Evolutionary conservation across 2,113 vertebrate species (phyloP).

Genomic region (Conger conger): DNA sequence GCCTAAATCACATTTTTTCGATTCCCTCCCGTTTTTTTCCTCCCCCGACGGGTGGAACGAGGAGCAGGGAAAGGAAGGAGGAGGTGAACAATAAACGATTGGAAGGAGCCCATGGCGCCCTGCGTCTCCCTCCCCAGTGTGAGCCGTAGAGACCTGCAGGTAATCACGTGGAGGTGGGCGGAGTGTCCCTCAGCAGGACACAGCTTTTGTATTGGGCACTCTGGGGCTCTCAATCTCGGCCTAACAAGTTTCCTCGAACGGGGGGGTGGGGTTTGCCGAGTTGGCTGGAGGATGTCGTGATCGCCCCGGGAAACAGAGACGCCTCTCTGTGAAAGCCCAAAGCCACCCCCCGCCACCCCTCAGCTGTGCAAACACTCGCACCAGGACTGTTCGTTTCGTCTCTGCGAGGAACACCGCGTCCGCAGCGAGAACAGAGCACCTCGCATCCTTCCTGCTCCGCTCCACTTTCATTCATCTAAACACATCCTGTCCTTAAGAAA

Average conservation of each 20-base stretch:
- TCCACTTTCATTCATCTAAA: not conserved
- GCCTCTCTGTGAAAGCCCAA: not conserved
- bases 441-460: not conserved
- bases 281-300: not conserved
- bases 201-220: not conserved
- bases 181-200: not conserved
- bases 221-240: too few species aligned
- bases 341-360: not conserved
- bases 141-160: not conserved
- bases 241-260: not conserved
- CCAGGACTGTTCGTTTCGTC: constrained; percentile 16
- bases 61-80: too few species aligned
- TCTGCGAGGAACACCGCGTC: constrained; percentile 5
- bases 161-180: not conserved
- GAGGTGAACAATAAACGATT: too few species aligned
- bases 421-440: constrained; percentile 21
- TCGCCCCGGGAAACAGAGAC: not conserved
- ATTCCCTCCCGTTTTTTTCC: too few species aligned
- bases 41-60: too few species aligned
- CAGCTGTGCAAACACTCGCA: constrained; percentile 11
- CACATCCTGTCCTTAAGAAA: not conserved
- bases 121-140: not conserved
- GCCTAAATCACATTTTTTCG: too few species aligned
- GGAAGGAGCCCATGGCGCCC: not conserved
- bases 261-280: not conserved